These are phyloP conservation scores for Aromia moschata DNA, from an alignment of 2,888 invertebrate species.

Conservation along the genomic window DNA sequence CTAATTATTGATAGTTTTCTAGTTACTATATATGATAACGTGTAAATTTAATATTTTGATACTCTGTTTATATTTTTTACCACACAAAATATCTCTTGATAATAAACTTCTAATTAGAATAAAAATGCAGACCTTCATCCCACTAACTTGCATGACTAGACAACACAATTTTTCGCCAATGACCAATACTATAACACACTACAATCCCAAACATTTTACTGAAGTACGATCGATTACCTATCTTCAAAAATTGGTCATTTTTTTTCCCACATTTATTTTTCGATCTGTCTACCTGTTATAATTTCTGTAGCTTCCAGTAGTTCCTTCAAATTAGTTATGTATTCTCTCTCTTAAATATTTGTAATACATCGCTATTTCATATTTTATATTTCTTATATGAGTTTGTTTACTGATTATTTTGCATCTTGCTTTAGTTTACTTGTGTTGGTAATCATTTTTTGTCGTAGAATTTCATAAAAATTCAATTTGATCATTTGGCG, in stretches of 20 bases:
- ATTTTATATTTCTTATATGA: slow-evolving; percentile 28
- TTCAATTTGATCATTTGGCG: too few species aligned
- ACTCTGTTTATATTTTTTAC: too few species aligned
- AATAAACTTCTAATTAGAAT: too few species aligned
- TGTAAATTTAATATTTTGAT: too few species aligned
- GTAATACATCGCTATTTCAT: slow-evolving; percentile 19
- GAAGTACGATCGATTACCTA: slow-evolving; percentile 41
- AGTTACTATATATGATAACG: too few species aligned
- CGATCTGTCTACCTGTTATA: slow-evolving; percentile 26
- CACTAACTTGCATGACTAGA: slow-evolving; percentile 17
- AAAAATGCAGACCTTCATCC: too few species aligned
- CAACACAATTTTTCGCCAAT: slow-evolving; percentile 30
- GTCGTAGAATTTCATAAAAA: too few species aligned
- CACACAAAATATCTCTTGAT: too few species aligned
- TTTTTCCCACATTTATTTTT: slow-evolving; percentile 28
- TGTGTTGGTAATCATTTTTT: slow-evolving; percentile 5
- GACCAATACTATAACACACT: slow-evolving; percentile 38
- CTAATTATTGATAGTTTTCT: too few species aligned
- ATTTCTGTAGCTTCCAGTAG: slow-evolving; percentile 37
- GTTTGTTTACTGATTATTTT: slow-evolving; percentile 48
- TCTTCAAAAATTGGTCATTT: slow-evolving; percentile 28
- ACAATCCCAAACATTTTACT: slow-evolving; percentile 52
- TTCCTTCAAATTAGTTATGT: too few species aligned
- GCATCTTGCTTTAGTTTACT: slow-evolving; percentile 24
- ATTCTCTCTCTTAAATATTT: slow-evolving; percentile 28